Conservation (phyloP, 2,888 invertebrate genomes). For the Patella ulyssiponensis region DNA sequence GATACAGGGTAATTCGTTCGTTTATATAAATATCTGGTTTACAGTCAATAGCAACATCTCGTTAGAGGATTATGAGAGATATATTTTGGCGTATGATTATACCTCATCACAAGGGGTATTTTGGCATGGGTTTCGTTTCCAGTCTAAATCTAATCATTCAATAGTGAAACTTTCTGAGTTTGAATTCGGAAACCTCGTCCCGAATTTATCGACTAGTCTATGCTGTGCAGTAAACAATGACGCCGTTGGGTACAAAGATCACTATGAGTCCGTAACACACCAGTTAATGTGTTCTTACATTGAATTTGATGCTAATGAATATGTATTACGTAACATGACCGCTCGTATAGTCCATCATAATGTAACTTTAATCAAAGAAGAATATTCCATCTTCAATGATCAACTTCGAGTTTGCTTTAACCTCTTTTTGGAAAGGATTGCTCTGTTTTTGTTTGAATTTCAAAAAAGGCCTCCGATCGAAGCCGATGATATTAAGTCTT, state of each 20-base stretch:
- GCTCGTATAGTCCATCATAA: not conserved
- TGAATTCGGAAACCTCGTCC: not conserved
- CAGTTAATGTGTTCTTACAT: not conserved
- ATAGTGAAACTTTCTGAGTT: not conserved
- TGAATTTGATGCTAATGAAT: not conserved
- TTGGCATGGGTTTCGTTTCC: not conserved
- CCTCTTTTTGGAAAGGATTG: not conserved
- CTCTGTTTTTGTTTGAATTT: too few species aligned
- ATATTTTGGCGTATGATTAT: not conserved
- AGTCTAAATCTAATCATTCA: not conserved
- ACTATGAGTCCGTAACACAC: not conserved
- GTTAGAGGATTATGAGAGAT: not conserved
- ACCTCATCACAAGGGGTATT: rapidly evolving
- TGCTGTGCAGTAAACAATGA: not conserved
- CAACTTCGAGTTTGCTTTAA: not conserved
- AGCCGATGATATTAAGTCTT: not conserved
- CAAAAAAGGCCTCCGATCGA: too few species aligned
- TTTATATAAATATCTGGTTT: not conserved
- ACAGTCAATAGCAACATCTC: not conserved
- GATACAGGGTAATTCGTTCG: not conserved
- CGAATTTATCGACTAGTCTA: not conserved
- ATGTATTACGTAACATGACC: not conserved
- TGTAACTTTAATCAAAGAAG: not conserved
- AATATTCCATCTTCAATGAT: not conserved
- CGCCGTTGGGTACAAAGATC: not conserved